A percentile compares a stretch with the other conserved stretches of the same genome.
phyloP scores from a whole-genome alignment of 2,888 invertebrate genomes.

The Macropis europaea region DNA sequence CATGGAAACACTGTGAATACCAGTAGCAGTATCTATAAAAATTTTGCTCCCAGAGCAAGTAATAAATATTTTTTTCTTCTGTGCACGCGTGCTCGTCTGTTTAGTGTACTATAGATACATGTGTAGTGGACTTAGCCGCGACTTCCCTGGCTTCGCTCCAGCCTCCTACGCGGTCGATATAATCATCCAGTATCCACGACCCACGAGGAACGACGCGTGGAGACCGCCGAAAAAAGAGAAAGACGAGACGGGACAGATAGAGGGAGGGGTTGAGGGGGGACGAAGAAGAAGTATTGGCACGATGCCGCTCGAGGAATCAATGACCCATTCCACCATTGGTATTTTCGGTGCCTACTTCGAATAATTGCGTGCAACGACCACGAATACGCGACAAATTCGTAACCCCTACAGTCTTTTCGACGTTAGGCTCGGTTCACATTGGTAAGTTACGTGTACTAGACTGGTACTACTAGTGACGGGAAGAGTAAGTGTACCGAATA shows the following conservation, averaged over 20 bases:
- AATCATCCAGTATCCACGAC: conserved; percentile 71
- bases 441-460: too few relatives aligned
- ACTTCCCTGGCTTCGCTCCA: conserved; percentile 72
- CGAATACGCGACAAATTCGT: conserved; percentile 32
- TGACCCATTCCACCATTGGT: conserved; percentile 71
- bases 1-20: background rate
- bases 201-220: conserved; percentile 56
- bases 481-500: too few relatives aligned
- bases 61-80: conserved; percentile 39
- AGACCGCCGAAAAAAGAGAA: conserved; percentile 36
- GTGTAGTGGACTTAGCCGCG: conserved; percentile 44
- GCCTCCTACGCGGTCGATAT: conserved; percentile 77
- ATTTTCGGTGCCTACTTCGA: conserved; percentile 64
- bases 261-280: conserved; percentile 43
- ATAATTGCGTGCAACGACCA: conserved; percentile 50
- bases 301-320: conserved; percentile 73
- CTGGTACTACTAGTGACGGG: too few relatives aligned
- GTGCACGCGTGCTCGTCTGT: background rate
- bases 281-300: conserved; percentile 70
- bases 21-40: background rate
- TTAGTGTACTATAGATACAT: conserved; percentile 15
- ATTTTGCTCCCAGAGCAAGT: conserved; percentile 19
- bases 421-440: background rate
- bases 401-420: background rate
- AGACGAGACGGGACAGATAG: conserved; percentile 21